A percentile compares a stretch with the other conserved stretches of the same genome.
phyloP scores from a whole-genome alignment of 1,140 invertebrate genomes.

The Spodoptera litura region DNA sequence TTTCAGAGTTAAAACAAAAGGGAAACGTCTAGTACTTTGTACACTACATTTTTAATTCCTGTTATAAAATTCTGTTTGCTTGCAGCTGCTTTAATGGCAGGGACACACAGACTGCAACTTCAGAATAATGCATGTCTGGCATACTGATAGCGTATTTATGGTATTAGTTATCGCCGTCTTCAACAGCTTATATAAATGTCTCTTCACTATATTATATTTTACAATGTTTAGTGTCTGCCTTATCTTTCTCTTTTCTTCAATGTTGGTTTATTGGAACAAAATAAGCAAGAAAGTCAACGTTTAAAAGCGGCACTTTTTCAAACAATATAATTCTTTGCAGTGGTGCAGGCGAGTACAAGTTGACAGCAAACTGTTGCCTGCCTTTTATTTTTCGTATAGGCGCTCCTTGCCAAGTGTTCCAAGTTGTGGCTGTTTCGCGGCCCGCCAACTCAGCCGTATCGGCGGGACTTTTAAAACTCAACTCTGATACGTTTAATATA shows the following conservation, averaged over 20 bases:
- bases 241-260: too few species aligned
- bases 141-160: slow-evolving; percentile 16
- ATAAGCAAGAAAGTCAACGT: slow-evolving; percentile 22
- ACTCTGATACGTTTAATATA: slow-evolving; percentile 78
- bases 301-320: slow-evolving; percentile 50
- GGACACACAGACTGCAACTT: slow-evolving; percentile 44
- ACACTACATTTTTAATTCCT: slow-evolving; percentile 72
- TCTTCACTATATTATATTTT: too few species aligned
- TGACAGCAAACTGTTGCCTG: slow-evolving; percentile 79
- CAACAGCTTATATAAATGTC: background rate
- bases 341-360: slow-evolving; percentile 58
- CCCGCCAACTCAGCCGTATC: slow-evolving; percentile 56
- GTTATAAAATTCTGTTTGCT: slow-evolving; percentile 74
- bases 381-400: slow-evolving; percentile 78
- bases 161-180: slow-evolving; percentile 9
- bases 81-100: slow-evolving; percentile 57
- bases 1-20: slow-evolving; percentile 34
- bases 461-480: slow-evolving; percentile 61
- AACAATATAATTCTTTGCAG: slow-evolving; percentile 61
- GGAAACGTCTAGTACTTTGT: slow-evolving; percentile 61
- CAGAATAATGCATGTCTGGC: slow-evolving; percentile 35
- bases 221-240: too few species aligned
- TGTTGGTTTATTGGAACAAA: background rate
- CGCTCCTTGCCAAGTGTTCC: slow-evolving; percentile 71
- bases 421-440: slow-evolving; percentile 54